Base-by-base conservation (phyloP, 2,888 invertebrate species). In the Penaeus monodon region DNA sequence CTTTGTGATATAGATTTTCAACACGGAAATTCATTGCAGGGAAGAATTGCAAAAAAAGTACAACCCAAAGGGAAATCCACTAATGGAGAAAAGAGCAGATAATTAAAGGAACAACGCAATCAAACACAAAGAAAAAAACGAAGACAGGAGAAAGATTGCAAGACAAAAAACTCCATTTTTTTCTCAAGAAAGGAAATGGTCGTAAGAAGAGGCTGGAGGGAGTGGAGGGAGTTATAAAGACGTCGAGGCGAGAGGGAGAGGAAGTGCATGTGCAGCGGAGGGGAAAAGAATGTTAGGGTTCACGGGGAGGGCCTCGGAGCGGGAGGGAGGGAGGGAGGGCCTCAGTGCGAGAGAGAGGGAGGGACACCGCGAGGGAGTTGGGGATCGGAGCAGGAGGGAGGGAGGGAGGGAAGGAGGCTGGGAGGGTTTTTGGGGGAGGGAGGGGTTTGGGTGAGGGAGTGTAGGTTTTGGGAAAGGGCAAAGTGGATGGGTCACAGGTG, bases 111-210 rank as follows among this genome's bases (percentile, higher is more conserved):
- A 57, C 57, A 2, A 57, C 57, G 57, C 57, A 57, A 57, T 57
- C 20, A 57, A 57, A 57, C 17, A 57, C 57, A 20, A 57, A 57
- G 57, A 57, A 57, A 57, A 57, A 57, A 57, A 57, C 57, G 57
- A 20, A 57, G 57, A 57, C 57, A 57, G 10, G 57, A 57, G 57
- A 57, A 57, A 57, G 57, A 57, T 17, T 12, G 57, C 57, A 57
- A 57, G 57, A 44, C 44, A 44, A 57, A 57, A 57, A 57, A 57
- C 14, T 4, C 14, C 14, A 17, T 17, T 57, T 57, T 57, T 78
- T 57, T 78, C 63, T 29, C 57, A 77, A 77, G 64, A 78, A 78
- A 78, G 78, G 63, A 78, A 78, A 63, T 78, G 57, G 78, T 57
- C 64, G 63, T 78, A 57, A 77, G 77, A 14, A 74, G 74, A 33